These are phyloP conservation scores for Oncorhynchus tshawytscha DNA, from an alignment of 2,113 vertebrate species.

Conservation along the genomic window DNA sequence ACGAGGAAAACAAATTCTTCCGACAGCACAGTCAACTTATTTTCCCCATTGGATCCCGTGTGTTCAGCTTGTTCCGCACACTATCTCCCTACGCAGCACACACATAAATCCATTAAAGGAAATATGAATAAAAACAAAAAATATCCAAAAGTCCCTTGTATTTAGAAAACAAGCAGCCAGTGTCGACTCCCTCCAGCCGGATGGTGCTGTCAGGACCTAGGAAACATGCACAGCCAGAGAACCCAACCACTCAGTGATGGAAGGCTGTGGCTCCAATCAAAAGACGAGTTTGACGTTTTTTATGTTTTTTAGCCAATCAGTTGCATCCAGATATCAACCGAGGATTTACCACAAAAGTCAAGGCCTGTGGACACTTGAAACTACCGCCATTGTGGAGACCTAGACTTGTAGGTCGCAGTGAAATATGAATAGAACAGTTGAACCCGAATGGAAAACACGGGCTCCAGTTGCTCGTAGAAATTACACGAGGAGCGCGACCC, in stretches of 20 bases:
- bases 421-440: conserved; percentile 16
- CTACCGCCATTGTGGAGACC: conserved; percentile 44
- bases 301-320: conserved; percentile 34
- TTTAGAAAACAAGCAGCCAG: conserved; percentile 33
- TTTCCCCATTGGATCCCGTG: conserved; percentile 55
- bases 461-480: conserved; percentile 34
- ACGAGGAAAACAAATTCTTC: conserved; percentile 47
- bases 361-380: conserved; percentile 36
- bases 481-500: conserved; percentile 43
- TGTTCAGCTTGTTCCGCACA: conserved; percentile 10
- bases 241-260: conserved; percentile 41
- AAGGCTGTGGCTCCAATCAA: conserved; percentile 43
- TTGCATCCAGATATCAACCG: conserved; percentile 14
- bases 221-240: conserved; percentile 46
- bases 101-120: conserved; percentile 28
- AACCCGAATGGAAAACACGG: conserved; percentile 67
- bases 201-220: conserved; percentile 55
- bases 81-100: conserved; percentile 5
- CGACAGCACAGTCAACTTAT: conserved; percentile 54
- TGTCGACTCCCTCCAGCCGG: conserved; percentile 47
- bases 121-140: conserved; percentile 30
- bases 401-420: conserved; percentile 7
- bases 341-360: conserved; percentile 23
- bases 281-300: conserved; percentile 14
- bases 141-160: conserved; percentile 51